phyloP scores from a whole-genome alignment of 1,140 invertebrate species.

The Calliphora vicina region DNA sequence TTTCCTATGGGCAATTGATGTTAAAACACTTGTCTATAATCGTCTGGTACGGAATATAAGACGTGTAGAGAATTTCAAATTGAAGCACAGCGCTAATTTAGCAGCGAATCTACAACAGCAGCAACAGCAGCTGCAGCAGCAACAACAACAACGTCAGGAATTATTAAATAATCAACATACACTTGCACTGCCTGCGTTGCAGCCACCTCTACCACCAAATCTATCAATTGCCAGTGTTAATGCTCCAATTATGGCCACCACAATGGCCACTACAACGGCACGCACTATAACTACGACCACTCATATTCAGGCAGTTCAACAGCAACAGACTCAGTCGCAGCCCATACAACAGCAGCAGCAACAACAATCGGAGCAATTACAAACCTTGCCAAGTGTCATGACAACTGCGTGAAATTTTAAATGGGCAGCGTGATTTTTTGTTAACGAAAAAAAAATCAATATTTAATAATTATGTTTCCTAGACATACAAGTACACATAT shows the following conservation, averaged over 20 bases:
- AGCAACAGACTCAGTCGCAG: background rate
- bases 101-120: slow-evolving; percentile 47
- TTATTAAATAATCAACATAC: slow-evolving; percentile 47
- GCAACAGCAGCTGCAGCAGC: slow-evolving; percentile 42
- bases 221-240: background rate
- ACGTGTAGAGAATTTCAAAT: slow-evolving; percentile 60
- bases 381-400: slow-evolving; percentile 19
- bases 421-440: too few species aligned
- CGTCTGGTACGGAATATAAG: slow-evolving; percentile 67
- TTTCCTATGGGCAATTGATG: slow-evolving; percentile 73
- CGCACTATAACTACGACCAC: background rate
- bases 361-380: background rate
- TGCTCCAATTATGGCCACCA: background rate
- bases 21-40: slow-evolving; percentile 68
- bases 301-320: background rate
- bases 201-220: slow-evolving; percentile 15
- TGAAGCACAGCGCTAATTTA: slow-evolving; percentile 49
- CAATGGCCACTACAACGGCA: slow-evolving; percentile 25
- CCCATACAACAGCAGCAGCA: background rate
- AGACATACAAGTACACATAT: background rate
- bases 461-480: background rate
- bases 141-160: slow-evolving; percentile 47
- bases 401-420: slow-evolving; percentile 34
- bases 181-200: background rate
- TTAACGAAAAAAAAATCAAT: slow-evolving; percentile 17